These are phyloP conservation scores for Fulmarus glacialis DNA, from an alignment of 2,113 vertebrate species.

Conservation along the genomic window DNA sequence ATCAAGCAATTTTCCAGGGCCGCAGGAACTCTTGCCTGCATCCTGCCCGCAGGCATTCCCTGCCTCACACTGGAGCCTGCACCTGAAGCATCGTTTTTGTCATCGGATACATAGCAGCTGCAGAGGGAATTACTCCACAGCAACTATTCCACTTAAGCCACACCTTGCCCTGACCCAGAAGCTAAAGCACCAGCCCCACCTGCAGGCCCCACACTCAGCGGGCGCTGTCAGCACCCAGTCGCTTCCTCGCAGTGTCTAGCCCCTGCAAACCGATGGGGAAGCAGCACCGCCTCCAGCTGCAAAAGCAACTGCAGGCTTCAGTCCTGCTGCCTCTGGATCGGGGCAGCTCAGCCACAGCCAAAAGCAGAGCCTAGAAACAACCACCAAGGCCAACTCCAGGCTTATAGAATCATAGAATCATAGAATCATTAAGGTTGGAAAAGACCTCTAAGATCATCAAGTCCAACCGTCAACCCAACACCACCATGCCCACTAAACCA, in stretches of 20 bases:
- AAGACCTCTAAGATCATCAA: too few species aligned
- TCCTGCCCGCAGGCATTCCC: background rate
- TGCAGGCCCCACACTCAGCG: rapidly evolving
- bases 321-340: rapidly evolving
- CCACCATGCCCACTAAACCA: too few species aligned
- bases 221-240: rapidly evolving
- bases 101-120: background rate
- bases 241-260: background rate
- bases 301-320: background rate
- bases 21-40: background rate
- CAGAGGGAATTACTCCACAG: background rate
- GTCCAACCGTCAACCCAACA: too few species aligned
- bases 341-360: background rate
- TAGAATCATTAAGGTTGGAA: too few species aligned
- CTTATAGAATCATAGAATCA: too few species aligned
- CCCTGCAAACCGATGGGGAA: rapidly evolving
- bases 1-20: background rate
- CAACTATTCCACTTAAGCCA: background rate
- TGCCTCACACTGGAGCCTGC: background rate
- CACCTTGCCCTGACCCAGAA: background rate
- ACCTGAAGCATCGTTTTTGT: background rate
- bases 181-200: background rate
- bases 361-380: background rate
- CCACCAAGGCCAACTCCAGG: background rate
- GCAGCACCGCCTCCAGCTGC: background rate